A percentile compares a stretch with the other conserved stretches of the same genome.
phyloP scores from a whole-genome alignment of 2,113 vertebrate genomes.

The Pedionomus torquatus region DNA sequence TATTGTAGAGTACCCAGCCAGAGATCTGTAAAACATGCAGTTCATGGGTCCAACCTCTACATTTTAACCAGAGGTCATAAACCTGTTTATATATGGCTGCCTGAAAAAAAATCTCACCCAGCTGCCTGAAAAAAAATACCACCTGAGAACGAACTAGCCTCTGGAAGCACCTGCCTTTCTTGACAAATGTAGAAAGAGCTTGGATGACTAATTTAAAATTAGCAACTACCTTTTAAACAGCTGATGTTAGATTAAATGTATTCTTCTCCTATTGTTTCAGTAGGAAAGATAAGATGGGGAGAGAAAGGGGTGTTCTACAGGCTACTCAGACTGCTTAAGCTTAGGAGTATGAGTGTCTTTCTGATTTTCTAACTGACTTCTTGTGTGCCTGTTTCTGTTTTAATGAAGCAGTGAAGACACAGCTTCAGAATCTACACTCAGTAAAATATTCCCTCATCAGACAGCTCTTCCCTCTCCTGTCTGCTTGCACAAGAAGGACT shows the following conservation, averaged over 20 bases:
- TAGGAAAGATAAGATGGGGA: not conserved
- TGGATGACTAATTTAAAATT: not conserved
- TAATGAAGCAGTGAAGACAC: not conserved
- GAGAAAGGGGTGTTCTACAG: not conserved
- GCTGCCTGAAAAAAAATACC: not conserved
- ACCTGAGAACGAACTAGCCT: not conserved
- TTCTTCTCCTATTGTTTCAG: not conserved
- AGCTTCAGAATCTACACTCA: not conserved
- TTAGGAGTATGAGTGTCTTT: not conserved
- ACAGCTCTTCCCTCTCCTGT: not conserved
- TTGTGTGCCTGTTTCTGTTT: not conserved
- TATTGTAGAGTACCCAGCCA: not conserved
- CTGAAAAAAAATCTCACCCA: not conserved
- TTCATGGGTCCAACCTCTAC: not conserved
- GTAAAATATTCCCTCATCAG: not conserved
- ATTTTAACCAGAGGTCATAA: not conserved
- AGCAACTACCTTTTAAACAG: not conserved
- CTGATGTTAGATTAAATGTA: not conserved
- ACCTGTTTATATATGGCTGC: not conserved
- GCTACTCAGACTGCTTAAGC: not conserved
- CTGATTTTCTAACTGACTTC: not conserved
- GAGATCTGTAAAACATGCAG: not conserved
- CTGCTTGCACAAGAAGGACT: not conserved
- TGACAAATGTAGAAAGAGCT: not conserved
- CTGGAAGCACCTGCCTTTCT: not conserved